These are phyloP conservation scores for Orchestia grillus DNA, from an alignment of 1,140 invertebrate genomes.

Conservation along the genomic window DNA sequence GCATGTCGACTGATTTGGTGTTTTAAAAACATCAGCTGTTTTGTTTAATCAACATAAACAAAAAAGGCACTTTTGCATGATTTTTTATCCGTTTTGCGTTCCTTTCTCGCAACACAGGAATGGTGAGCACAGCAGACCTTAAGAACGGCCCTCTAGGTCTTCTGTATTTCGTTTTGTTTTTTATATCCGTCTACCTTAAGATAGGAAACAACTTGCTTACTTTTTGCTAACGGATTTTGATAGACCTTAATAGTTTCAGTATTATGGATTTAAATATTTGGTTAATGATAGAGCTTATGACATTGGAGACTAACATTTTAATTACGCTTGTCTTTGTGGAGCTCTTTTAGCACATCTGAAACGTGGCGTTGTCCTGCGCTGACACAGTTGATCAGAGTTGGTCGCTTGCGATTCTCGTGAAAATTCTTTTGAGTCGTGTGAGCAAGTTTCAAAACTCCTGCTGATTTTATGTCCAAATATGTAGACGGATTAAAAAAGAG, in stretches of 20 bases:
- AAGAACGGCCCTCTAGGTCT: background rate
- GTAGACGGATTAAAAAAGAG: no score
- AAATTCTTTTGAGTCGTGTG: no score
- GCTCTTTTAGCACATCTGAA: background rate
- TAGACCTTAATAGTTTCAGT: background rate
- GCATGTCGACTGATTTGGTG: no score
- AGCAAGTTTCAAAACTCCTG: no score
- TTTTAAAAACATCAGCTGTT: no score
- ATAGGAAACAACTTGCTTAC: background rate
- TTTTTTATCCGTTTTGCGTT: no score
- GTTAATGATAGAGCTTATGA: background rate
- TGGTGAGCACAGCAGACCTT: no score
- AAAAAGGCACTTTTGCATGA: no score
- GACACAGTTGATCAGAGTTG: background rate
- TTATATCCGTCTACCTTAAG: background rate
- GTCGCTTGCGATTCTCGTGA: no score
- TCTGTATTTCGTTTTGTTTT: background rate
- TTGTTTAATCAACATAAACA: no score
- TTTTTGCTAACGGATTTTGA: background rate
- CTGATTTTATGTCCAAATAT: background rate
- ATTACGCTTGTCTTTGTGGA: background rate
- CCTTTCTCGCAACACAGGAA: no score
- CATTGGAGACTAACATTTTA: background rate
- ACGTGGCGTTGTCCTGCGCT: background rate
- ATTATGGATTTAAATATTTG: background rate